Percentiles rank a stretch among this genome's conserved stretches.
phyloP scores from a whole-genome alignment of 2,888 invertebrate species.

The Oxytorus armatus region DNA sequence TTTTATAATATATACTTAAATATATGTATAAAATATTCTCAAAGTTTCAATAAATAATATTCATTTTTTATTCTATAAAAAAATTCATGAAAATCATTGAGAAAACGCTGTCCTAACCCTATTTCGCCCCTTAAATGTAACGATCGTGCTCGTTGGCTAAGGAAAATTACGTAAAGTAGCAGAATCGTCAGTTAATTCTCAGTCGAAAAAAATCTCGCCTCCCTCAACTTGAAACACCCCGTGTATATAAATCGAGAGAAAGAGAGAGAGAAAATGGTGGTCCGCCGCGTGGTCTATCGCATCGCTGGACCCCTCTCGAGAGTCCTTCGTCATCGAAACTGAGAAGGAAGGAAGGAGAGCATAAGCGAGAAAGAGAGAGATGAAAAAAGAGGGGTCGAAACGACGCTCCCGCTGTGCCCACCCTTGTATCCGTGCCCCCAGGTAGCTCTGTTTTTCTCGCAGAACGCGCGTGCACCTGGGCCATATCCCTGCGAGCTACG shows the following conservation, averaged over 20 bases:
- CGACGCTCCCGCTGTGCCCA: conserved; percentile 60
- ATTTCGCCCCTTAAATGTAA: too few relatives aligned
- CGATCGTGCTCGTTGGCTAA: too few relatives aligned
- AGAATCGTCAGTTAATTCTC: not conserved
- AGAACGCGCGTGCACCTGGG: conserved; percentile 77
- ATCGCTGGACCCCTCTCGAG: conserved; percentile 63
- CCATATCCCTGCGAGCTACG: conserved; percentile 67
- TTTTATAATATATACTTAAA: too few relatives aligned
- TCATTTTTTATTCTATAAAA: too few relatives aligned
- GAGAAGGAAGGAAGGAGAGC: conserved; percentile 25
- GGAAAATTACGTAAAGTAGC: not conserved
- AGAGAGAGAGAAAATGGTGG: conserved; percentile 28
- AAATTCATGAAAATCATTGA: too few relatives aligned
- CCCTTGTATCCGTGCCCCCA: conserved; percentile 58
- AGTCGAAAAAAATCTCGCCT: not conserved
- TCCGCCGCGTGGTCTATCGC: conserved; percentile 39
- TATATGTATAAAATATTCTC: too few relatives aligned
- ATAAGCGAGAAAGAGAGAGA: conserved; percentile 29
- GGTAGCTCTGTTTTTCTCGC: conserved; percentile 71
- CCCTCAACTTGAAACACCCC: not conserved
- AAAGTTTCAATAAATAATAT: too few relatives aligned
- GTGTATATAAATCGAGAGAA: not conserved
- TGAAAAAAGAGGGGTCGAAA: conserved; percentile 49
- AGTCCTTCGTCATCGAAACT: conserved; percentile 58
- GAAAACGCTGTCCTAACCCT: too few relatives aligned